These are phyloP conservation scores for Sitobion miscanthi DNA, from an alignment of 1,140 invertebrate genomes.

Conservation along the genomic window DNA sequence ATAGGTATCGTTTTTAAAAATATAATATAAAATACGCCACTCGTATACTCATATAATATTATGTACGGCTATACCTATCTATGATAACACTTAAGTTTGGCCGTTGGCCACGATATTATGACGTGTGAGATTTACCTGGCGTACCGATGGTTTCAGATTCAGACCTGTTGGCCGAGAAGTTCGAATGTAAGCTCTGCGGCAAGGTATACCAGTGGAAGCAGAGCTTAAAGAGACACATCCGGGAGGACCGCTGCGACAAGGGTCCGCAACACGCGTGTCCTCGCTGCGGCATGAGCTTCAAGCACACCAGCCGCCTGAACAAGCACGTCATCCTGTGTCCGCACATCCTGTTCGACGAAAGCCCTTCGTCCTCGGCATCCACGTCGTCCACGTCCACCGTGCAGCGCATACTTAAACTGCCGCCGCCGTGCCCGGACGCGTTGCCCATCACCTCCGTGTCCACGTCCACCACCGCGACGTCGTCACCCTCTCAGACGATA, in stretches of 20 bases:
- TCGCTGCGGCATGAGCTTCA: slow-evolving; percentile 59
- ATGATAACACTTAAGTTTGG: not conserved
- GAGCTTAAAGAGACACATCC: slow-evolving; percentile 62
- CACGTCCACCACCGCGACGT: slow-evolving; percentile 27
- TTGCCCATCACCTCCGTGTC: slow-evolving; percentile 44
- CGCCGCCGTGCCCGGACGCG: slow-evolving; percentile 43
- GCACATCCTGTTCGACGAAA: slow-evolving; percentile 56
- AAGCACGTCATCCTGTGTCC: slow-evolving; percentile 59
- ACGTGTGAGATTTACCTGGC: not conserved
- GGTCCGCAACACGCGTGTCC: slow-evolving; percentile 61
- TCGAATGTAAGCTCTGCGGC: slow-evolving; percentile 59
- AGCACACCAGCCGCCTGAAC: slow-evolving; percentile 59
- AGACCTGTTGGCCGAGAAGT: slow-evolving; percentile 39
- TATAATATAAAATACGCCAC: too few relatives aligned
- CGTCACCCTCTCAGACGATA: slow-evolving; percentile 45
- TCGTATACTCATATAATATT: too few relatives aligned
- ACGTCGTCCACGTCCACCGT: slow-evolving; percentile 34
- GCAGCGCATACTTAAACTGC: slow-evolving; percentile 46
- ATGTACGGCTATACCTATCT: too few relatives aligned
- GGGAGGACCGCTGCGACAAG: slow-evolving; percentile 64
- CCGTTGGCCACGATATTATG: not conserved
- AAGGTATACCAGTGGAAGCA: slow-evolving; percentile 59
- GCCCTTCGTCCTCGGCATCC: slow-evolving; percentile 21
- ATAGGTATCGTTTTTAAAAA: not conserved
- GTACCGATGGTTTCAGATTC: slow-evolving; percentile 43